Conservation (phyloP, 2,888 invertebrate genomes). For the Trachelus troglodyta region DNA sequence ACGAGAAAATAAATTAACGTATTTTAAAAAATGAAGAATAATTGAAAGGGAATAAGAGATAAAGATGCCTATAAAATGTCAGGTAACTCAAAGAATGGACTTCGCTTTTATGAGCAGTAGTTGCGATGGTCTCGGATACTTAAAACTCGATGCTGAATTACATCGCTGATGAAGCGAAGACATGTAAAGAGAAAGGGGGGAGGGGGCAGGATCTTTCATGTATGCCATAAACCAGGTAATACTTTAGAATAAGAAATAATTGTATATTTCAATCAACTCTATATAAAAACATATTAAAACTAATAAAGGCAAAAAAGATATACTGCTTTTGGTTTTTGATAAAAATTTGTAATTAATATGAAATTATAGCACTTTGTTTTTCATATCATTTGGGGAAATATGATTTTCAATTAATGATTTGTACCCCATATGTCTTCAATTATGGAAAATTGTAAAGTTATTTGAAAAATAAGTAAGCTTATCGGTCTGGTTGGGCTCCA, state of each 20-base stretch:
- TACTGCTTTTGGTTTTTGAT: background rate
- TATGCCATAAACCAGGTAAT: too few species aligned
- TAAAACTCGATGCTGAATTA: background rate
- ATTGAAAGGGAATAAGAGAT: background rate
- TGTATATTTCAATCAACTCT: background rate
- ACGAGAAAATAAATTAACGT: background rate
- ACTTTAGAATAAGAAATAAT: background rate
- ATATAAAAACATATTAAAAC: background rate
- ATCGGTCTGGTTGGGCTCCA: background rate
- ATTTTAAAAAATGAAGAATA: background rate
- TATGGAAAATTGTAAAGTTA: background rate
- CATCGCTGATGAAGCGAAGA: background rate
- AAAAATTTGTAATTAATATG: background rate
- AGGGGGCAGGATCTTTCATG: background rate
- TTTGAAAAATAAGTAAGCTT: background rate
- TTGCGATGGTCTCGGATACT: background rate
- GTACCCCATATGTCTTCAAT: background rate
- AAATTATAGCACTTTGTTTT: background rate
- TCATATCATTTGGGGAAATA: background rate
- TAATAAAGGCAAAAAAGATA: background rate
- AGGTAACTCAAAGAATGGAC: constrained; percentile 16
- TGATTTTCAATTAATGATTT: background rate
- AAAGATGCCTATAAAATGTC: background rate
- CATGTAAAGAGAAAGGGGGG: background rate
- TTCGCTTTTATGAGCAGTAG: constrained; percentile 18